These are phyloP conservation scores for Philypnodon macrostomus DNA, from an alignment of 2,797 vertebrate genomes.

Conservation along the genomic window DNA sequence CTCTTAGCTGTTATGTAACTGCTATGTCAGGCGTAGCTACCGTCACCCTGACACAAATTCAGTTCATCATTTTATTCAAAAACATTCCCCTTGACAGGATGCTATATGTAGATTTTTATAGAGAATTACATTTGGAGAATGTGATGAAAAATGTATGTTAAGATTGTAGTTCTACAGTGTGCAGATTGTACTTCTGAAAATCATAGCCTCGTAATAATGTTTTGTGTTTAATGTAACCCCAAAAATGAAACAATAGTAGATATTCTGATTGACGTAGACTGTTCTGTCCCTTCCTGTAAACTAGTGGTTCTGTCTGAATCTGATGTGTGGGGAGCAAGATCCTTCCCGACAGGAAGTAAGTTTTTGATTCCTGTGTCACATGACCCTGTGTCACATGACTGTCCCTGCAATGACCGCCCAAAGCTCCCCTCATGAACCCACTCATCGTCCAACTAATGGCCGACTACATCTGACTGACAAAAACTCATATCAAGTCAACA, in stretches of 20 bases:
- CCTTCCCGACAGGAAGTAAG: constrained; percentile 70
- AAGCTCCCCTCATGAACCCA: constrained; percentile 41
- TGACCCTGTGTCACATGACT: constrained; percentile 58
- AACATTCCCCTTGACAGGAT: no score
- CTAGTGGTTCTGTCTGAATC: constrained; percentile 82
- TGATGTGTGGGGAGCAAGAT: constrained; percentile 66
- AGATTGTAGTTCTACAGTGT: no score
- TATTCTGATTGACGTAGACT: constrained; percentile 41
- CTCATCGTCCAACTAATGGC: constrained; percentile 36
- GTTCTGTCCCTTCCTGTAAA: constrained; percentile 66
- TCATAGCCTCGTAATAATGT: no score
- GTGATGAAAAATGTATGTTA: no score
- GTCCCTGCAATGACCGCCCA: constrained; percentile 56
- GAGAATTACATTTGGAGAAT: no score
- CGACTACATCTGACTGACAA: no score
- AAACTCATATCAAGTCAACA: constrained; percentile 27
- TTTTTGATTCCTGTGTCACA: constrained; percentile 86
- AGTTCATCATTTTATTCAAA: constrained; percentile 30
- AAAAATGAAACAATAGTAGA: background rate
- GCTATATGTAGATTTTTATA: no score
- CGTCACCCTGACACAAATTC: constrained; percentile 30
- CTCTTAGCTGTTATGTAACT: constrained; percentile 51
- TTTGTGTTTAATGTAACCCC: no score
- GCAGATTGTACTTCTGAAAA: no score
- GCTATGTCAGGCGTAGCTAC: constrained; percentile 34